A percentile compares a stretch with the other conserved stretches of the same genome.
Conservation (phyloP, 2,888 invertebrate species). For the Cremastobaeus sp. region DNA sequence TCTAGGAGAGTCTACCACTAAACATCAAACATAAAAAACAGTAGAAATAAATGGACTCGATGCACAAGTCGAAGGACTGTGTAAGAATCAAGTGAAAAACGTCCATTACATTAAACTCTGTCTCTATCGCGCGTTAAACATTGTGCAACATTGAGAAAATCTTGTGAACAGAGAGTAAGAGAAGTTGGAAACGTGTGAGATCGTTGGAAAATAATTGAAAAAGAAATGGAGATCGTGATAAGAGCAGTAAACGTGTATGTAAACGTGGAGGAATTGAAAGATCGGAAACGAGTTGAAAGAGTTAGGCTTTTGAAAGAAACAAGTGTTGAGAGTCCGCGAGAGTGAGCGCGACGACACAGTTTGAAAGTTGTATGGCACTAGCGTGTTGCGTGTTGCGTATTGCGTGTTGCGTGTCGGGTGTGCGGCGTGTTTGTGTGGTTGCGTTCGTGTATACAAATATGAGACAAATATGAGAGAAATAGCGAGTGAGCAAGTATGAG, state of each 20-base stretch:
- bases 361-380: no score
- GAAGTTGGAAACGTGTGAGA: constrained; percentile 7
- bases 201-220: neutral
- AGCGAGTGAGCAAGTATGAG: constrained; percentile 26
- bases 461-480: constrained; percentile 5
- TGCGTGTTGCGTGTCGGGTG: neutral
- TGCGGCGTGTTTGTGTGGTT: constrained; percentile 2
- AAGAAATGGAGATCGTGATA: neutral
- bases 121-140: no score
- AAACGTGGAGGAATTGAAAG: no score
- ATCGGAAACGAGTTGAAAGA: no score
- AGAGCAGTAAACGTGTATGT: constrained; percentile 1
- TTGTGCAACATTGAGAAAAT: constrained; percentile 23
- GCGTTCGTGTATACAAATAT: neutral
- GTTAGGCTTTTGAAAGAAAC: no score
- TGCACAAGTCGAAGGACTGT: no score
- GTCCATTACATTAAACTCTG: no score
- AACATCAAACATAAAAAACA: neutral
- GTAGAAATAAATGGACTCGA: neutral
- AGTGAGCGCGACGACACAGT: no score
- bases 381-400: no score
- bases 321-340: no score
- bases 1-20: neutral
- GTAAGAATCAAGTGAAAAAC: no score
- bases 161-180: constrained; percentile 3